A percentile compares a stretch with the other conserved stretches of the same genome.
Evolutionary conservation across 2,888 invertebrate genomes (phyloP).

Genomic region (Agonopterix arenella): DNA sequence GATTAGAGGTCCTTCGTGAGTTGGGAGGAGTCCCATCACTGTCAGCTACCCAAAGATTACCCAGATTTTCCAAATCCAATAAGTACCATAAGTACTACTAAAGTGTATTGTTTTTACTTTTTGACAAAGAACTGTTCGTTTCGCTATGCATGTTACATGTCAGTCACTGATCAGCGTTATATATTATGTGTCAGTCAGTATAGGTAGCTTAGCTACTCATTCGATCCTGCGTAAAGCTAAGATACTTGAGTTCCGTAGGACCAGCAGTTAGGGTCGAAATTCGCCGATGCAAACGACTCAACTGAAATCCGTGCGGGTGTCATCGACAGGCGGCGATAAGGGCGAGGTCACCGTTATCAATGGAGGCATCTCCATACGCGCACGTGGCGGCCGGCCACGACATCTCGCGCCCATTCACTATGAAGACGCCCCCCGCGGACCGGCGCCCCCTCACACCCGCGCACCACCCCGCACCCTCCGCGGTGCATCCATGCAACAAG

Average conservation of each 20-base stretch:
- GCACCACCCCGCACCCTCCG: constrained; percentile 43
- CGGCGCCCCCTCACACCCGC: constrained; percentile 27
- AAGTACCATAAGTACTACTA: no score
- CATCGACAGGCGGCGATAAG: constrained; percentile 60
- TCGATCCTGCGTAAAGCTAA: no score
- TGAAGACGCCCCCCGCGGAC: constrained; percentile 50
- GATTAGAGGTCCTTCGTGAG: no score
- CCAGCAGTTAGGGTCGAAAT: constrained; percentile 2
- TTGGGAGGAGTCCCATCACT: no score
- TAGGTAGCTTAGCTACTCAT: no score
- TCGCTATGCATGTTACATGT: no score
- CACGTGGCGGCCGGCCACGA: constrained; percentile 68
- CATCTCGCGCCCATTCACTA: constrained; percentile 76
- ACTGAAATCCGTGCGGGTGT: constrained; percentile 32
- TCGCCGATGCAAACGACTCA: neutral
- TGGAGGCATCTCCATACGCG: constrained; percentile 74
- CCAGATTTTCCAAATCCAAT: no score
- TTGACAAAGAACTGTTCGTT: no score
- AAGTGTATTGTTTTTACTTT: no score
- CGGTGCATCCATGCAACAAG: constrained; percentile 75
- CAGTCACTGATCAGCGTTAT: no score
- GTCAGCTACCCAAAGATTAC: no score
- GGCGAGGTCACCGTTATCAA: constrained; percentile 73
- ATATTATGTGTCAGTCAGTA: no score
- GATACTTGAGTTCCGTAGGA: neutral